Evolutionary conservation across 2,113 vertebrate genomes (phyloP), one percentile per base, ranked within the genome.

Genomic region (Xerus inauris): DNA sequence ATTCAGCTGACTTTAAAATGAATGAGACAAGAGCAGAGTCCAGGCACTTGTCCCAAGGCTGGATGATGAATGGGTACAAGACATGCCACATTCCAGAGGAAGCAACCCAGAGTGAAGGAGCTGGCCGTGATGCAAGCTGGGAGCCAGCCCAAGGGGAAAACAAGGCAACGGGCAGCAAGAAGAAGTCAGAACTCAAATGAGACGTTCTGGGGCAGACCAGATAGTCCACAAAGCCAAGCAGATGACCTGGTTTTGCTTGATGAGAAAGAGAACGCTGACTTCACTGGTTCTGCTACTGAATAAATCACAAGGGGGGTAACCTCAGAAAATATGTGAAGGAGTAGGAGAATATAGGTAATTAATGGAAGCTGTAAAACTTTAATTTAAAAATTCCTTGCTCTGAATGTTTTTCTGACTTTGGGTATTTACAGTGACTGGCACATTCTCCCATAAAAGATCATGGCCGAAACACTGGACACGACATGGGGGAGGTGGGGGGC

Each of bases 311-410:
- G 94, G 69, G 54, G 47, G 47, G 20, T 69, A 69, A 71, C 69
- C 11, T 71, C 69, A 94, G 88, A 95, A 96, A 96, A 69, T 62
- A 96, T 87, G 69, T 76, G 67, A 94, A 69, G 91, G 93, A 81
- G 96, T 80, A n/a, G 88, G 71, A 83, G 87, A 94, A 89, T 51
- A 4, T n/a, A 79, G 76, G 35, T 84, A 87, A 95, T 95, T 79
- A 91, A 87, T 11, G 71, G 64, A 95, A 51, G n/a, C 1, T 62
- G 26, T 42, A 76, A 17, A 95, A 64, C 30, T 96, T 91, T 96
- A 97, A 98, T 98, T 96, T 77, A 96, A 95, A 97, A 95, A 96
- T 97, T 93, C 94, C 94, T 93, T 83, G 24, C 89, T 93, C 64
- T 93, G 82, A 86, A 88, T 49, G 75, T 80, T 87, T 80, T 91